phyloP scores from a whole-genome alignment of 2,113 vertebrate genomes.

The Gymnarchus niloticus region DNA sequence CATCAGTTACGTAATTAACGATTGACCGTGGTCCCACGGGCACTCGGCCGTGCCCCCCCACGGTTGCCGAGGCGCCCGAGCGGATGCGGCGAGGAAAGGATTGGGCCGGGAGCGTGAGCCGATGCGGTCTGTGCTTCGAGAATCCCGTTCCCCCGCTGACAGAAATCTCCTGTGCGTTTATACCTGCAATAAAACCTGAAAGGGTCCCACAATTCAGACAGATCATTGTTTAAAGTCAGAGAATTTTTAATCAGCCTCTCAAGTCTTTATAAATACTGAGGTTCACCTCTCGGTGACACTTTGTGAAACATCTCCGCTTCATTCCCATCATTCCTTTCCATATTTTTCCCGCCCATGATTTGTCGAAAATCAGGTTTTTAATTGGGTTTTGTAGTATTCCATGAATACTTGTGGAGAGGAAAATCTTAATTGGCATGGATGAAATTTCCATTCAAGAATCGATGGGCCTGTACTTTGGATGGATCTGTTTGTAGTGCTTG shows the following conservation, averaged over 20 bases:
- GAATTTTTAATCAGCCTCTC: not conserved
- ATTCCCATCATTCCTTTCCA: not conserved
- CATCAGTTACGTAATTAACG: not conserved
- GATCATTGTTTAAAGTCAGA: not conserved
- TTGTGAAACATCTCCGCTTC: not conserved
- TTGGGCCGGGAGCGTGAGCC: slow-evolving; percentile 8
- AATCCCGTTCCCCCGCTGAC: not conserved
- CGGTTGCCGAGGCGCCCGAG: not conserved
- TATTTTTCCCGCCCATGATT: not conserved
- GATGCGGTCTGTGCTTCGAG: not conserved
- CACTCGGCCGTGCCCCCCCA: not conserved
- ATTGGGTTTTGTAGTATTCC: too few relatives aligned
- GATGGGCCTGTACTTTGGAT: not conserved
- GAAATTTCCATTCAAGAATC: not conserved
- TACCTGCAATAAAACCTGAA: not conserved
- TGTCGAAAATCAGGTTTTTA: not conserved
- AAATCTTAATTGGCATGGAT: not conserved
- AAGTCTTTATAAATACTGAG: not conserved
- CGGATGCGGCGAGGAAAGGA: not conserved
- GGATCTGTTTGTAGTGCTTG: not conserved
- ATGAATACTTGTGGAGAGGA: too few relatives aligned
- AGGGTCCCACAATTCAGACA: slow-evolving; percentile 2
- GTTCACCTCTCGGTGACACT: not conserved
- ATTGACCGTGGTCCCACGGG: not conserved
- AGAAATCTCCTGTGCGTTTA: not conserved